Evolutionary conservation across 2,113 vertebrate species (phyloP).

Genomic region (Rhadina sibilatrix): DNA sequence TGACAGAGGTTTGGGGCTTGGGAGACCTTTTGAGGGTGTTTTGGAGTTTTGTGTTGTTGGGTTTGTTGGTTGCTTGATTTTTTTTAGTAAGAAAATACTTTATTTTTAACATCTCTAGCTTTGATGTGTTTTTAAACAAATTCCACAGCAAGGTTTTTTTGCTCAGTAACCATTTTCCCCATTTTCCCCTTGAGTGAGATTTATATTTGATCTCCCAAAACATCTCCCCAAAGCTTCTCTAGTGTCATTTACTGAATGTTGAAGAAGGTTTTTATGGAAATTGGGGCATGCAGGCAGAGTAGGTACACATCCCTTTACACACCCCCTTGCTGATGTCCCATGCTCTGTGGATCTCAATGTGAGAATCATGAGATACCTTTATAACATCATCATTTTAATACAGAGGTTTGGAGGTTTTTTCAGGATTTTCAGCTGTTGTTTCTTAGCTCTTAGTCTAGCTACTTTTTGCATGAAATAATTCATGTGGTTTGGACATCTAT

Average conservation of each 20-base stretch:
- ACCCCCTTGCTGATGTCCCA: background rate
- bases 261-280: background rate
- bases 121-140: background rate
- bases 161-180: background rate
- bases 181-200: background rate
- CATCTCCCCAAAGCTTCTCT: background rate
- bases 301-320: background rate
- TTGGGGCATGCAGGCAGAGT: accelerated
- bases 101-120: background rate
- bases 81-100: background rate
- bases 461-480: background rate
- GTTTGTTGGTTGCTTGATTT: background rate
- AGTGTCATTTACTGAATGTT: background rate
- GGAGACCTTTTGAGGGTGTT: background rate
- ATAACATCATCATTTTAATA: background rate
- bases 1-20: background rate
- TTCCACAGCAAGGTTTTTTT: background rate
- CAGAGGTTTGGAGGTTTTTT: background rate
- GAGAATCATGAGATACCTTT: background rate
- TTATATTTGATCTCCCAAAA: background rate
- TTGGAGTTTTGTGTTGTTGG: background rate
- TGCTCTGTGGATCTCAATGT: background rate
- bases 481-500: background rate
- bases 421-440: background rate
- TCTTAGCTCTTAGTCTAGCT: background rate